These are phyloP conservation scores for Bubo blakistoni DNA, from an alignment of 2,113 vertebrate species.

Conservation along the genomic window DNA sequence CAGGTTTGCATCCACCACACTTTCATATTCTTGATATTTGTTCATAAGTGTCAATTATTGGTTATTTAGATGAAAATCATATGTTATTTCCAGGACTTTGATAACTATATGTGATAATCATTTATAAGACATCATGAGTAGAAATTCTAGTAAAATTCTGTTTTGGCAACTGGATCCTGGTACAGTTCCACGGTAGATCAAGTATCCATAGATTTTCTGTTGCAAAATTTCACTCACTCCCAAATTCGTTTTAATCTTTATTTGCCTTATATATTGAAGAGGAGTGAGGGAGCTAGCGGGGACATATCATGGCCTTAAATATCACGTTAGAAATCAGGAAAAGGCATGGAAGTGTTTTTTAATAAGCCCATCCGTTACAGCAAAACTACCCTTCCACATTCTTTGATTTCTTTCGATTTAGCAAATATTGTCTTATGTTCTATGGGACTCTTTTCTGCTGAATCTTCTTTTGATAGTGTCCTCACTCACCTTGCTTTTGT, in stretches of 20 bases:
- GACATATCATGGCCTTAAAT: not conserved
- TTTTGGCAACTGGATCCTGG: not conserved
- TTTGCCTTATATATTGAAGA: not conserved
- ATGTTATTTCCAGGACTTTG: slow-evolving; percentile 46
- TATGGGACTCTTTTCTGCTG: not conserved
- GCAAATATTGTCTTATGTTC: not conserved
- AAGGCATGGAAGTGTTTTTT: not conserved
- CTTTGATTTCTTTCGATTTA: not conserved
- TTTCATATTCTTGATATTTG: slow-evolving; percentile 6
- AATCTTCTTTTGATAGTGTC: not conserved
- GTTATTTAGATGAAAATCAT: slow-evolving; percentile 27
- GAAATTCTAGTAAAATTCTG: not conserved
- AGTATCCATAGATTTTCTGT: not conserved
- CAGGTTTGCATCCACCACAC: not conserved
- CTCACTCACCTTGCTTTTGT: not conserved
- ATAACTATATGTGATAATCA: slow-evolving; percentile 23
- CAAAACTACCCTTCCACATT: not conserved
- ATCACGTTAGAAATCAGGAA: not conserved
- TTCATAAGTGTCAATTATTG: slow-evolving; percentile 17
- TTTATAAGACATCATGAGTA: slow-evolving; percentile 14
- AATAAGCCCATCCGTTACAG: not conserved
- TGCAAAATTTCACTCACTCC: not conserved
- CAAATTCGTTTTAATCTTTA: not conserved
- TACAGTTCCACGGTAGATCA: not conserved
- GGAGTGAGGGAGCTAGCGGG: not conserved